Base-by-base conservation (phyloP, 2,797 vertebrate species). In the Fundulus diaphanus region DNA sequence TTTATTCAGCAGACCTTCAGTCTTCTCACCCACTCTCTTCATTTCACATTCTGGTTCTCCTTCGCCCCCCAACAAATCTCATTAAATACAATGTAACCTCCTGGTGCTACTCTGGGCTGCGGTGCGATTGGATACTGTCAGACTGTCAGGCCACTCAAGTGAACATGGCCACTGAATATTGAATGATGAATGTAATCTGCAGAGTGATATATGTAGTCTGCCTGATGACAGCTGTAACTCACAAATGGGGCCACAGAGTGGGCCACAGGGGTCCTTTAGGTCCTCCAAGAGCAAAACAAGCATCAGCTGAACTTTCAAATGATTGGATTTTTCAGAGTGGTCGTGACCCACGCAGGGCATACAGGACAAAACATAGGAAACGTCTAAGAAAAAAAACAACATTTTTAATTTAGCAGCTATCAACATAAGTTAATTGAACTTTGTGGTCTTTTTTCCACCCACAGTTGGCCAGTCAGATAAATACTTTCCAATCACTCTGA, bases 71-170 rank as follows among this genome's bases (percentile, higher is more conserved):
- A 68, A 73, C 78, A 76, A 73, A 82, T 82, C 82, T 91, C 86
- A 86, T 90, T 86, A 88, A 69, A 79, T 70, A 67, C 56, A 70
- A 68, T 35, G 59, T 82, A 86, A 90, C 81, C 75, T 82, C 78
- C 73, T 73, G 70, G 73, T 73, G 71, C 78, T 73, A 37, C 72
- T 69, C 46, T 42, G 73, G 63, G 31, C 77, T 9, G 40, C 66
- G 68, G 77, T 67, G 42, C 66, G 73, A 52, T 69, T 82, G 69
- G 72, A 87, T 81, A 51, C 72, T 81, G 83, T 81, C 78, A 86
- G 76, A 82, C 79, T 82, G 82, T 78, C 87, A 74, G 49, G 68
- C 68, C 70, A 67, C 85, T 84, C 72, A 86, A 84, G 82, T 52
- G 72, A 85, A 82, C 82, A 65, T 3, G 44, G 75, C 56, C 61